Evolutionary conservation across 2,113 vertebrate species (phyloP).

Genomic region (Tachuris rubrigastra): DNA sequence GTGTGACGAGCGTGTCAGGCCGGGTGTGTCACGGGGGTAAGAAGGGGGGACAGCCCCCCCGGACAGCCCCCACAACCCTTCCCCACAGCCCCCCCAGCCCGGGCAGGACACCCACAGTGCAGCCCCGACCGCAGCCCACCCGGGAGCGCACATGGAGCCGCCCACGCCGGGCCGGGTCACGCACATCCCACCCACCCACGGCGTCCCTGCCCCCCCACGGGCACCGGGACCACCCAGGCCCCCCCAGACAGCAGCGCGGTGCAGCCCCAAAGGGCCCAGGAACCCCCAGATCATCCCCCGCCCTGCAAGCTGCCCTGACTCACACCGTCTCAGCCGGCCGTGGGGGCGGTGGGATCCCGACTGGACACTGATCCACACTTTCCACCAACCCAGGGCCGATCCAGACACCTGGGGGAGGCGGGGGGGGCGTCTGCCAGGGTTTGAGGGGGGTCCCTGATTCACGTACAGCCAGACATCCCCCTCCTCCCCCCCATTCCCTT

Average conservation of each 20-base stretch:
- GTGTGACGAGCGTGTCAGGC: neutral
- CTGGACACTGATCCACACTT: neutral
- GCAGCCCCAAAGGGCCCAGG: neutral
- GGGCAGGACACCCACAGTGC: neutral
- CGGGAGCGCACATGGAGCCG: neutral
- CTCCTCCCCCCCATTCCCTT: too few species aligned
- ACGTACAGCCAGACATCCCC: neutral
- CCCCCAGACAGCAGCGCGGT: neutral
- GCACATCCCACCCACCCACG: neutral
- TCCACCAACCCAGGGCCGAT: neutral
- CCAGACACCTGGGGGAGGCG: neutral
- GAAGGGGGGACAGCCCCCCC: neutral
- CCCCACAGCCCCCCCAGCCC: neutral
- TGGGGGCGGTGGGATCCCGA: neutral
- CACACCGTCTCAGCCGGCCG: neutral
- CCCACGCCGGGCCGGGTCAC: neutral
- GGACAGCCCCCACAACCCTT: neutral
- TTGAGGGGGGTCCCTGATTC: neutral
- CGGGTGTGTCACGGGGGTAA: neutral
- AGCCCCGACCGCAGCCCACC: neutral
- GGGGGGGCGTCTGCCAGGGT: neutral
- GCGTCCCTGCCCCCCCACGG: neutral
- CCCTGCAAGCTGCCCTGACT: neutral
- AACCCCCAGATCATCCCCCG: too few species aligned
- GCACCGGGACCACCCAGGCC: neutral